Base-by-base conservation (phyloP, 2,797 vertebrate genomes). In the Premnoplex brunnescens region DNA sequence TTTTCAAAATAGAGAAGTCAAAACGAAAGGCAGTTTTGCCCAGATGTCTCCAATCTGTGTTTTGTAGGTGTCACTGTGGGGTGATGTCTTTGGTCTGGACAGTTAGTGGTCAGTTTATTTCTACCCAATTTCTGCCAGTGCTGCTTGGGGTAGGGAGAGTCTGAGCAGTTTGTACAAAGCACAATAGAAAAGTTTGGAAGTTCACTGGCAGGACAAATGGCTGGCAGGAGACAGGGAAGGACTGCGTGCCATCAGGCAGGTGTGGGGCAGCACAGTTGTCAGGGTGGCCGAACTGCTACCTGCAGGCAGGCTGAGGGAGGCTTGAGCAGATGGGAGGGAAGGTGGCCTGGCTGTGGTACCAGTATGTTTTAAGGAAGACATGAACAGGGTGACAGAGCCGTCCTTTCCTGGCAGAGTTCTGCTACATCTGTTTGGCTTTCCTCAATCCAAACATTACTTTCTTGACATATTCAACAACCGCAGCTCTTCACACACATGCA, bases 401-500 rank as follows among this genome's bases (percentile, higher is more conserved):
- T 95, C 28, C 66, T 81, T 78, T 89, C 37, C 49, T 91, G 62
- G 83, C 89, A 88, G 10, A 49, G 62, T 39, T 84, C 67, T 69
- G 48, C 77, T 79, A 39, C 52, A 36, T 93, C 88, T 94, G 48
- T 94, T 94, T 93, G 83, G 44, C 82, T 87, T 96, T 80, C 68
- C 41, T 85, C 81, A 93, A 49, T 64, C 52, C 87, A 95, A 91
- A 93, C 67, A 74, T 82, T 92, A 55, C 92, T 91, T 87, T 89
- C 87, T 88, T 89, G 94, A 91, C 78, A 74, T 44, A 74, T 36
- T 93, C 52, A 92, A 91, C 63, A 94, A 66, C 55, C 1, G 1
- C 64, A 52, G 59, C 72, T 80, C 87, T 95, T 93, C 36, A 58
- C 72, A 68, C 68, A 91, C 78, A 87, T 67, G 34, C 72, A 88